Base-by-base conservation (phyloP, 2,797 vertebrate species). In the Anguilla pacifica region DNA sequence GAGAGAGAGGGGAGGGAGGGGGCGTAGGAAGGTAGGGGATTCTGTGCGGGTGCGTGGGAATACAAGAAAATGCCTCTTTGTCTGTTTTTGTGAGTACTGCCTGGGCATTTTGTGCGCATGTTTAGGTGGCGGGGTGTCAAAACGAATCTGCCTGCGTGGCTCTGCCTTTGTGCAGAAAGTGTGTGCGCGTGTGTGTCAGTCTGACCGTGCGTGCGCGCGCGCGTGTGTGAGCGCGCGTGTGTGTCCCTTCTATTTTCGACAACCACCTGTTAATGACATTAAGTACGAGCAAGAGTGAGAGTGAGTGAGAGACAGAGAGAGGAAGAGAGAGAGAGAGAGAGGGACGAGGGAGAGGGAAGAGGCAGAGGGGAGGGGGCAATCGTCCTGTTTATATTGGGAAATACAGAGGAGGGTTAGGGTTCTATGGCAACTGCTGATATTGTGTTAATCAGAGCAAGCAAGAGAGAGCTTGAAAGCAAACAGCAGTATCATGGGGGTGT, bases 181-280 rank as follows among this genome's bases (percentile, higher is more conserved):
- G 91, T 92, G 91, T 91, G 86, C 49, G 89, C 86, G 89, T 89
- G 67, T 91, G 84, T 86, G 86, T 85, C 72, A 72, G 83, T 77
- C 64, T 39, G 43, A 5, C 83, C 67, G 77, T 82, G 67, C 59
- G 89, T 87, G 85, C 84, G 83, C 2, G 85, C 84, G 83, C 2
- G 11, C 84, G 46, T 67, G 49, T 15, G 46, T 39, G 85, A 87
- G 87, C 86, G 59, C 79, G 89, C 51, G 91, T 25, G 88, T 89
- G 85, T 86, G 89, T 91, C 91, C 91, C 88, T 88, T 91, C 96
- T 97, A 97, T 97, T 97, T 96, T 93, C 46, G 94, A 96, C 94
- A 91, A 91, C 92, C 96, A 96, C 96, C 96, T 96, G 96, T 96
- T 96, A 96, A 96, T 95, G 95, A 96, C 94, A 95, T 96, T 94